Evolutionary conservation across 2,797 vertebrate species (phyloP), one percentile per base, ranked within the genome.

Genomic region (Odontamblyopus lacepedii): DNA sequence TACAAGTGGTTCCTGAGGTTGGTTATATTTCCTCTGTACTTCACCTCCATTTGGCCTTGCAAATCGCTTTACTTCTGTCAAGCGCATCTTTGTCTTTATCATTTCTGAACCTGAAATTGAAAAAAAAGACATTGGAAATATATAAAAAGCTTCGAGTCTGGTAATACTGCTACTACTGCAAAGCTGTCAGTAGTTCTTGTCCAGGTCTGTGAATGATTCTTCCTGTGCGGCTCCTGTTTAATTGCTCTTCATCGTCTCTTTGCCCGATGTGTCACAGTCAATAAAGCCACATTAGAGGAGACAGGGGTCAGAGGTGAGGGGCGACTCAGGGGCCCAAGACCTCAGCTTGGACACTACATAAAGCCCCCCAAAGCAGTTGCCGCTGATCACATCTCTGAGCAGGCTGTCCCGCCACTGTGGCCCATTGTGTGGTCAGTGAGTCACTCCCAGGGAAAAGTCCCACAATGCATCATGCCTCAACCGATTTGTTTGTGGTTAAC

Each of bases 241-340:
- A 92, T 90, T 90, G 84, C 85, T 79, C 90, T 88, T 94, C 92
- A 95, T 92, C 85, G 85, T 89, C 86, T 91, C 86, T 81, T 82
- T 91, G 83, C 86, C 89, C 83, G 79, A 81, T 91, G 87, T 89
- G 92, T 94, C 93, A 94, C 85, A 94, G 87, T 94, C 91, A 93
- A 93, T 95, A 94, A 94, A 93, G 94, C 88, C 91, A 86, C 81
- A 92, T 91, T 92, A 93, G 90, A 87, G 83, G 72, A 86, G 88
- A 91, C 83, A 76, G 83, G 85, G 87, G 91, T 85, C 88, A 83
- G 78, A 83, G 85, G 90, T 90, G 23, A 23, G 23, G 23, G 23
- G 23, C 23, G 23, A 23, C 23, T 0, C 85, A 88, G 86, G 83
- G 84, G 86, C 79, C 88, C 82, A 85, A 79, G 88, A 90, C 88